These are phyloP conservation scores for Pseudococcus viburni DNA, from an alignment of 2,888 invertebrate species.

Conservation along the genomic window DNA sequence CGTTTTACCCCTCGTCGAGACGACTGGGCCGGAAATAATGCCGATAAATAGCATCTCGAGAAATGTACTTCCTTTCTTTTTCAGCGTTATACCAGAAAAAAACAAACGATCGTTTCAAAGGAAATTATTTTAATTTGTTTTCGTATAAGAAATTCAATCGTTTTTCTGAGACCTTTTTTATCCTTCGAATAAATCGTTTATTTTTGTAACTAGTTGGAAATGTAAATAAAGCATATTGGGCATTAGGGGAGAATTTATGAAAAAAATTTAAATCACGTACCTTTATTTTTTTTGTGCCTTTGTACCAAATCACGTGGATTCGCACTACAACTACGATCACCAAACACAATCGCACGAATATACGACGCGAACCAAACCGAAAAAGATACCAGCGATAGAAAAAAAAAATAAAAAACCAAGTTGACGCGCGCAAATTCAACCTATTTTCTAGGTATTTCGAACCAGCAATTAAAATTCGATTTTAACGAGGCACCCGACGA, in stretches of 20 bases:
- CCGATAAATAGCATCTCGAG: background rate
- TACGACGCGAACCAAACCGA: background rate
- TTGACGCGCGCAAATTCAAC: conserved; percentile 39
- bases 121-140: conserved; percentile 18
- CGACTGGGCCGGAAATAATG: background rate
- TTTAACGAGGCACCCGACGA: conserved; percentile 29
- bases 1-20: background rate
- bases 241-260: background rate
- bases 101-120: background rate
- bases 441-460: conserved; percentile 43
- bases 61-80: background rate
- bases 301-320: background rate
- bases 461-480: conserved; percentile 51
- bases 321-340: background rate
- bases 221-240: background rate
- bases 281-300: background rate
- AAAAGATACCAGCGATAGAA: background rate
- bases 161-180: background rate
- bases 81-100: background rate
- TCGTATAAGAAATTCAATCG: background rate
- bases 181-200: background rate
- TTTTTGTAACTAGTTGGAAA: background rate
- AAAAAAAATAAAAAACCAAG: background rate
- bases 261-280: background rate
- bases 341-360: background rate